A percentile compares a stretch with the other conserved stretches of the same genome.
Conservation (phyloP, 1,140 invertebrate species). For the Mercenaria mercenaria region DNA sequence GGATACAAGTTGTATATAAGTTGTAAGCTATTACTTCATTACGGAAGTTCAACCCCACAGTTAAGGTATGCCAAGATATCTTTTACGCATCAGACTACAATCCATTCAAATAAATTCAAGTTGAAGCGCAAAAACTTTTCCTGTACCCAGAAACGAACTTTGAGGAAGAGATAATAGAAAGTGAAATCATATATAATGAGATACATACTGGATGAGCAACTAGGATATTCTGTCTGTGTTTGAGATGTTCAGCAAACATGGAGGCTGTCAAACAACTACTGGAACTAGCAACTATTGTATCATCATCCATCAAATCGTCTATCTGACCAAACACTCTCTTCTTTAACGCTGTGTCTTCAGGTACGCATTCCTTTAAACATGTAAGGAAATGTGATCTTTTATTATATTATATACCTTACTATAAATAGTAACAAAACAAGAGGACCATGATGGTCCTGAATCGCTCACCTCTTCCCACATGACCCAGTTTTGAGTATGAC, state of each 20-base stretch:
- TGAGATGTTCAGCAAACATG: slow-evolving; percentile 91
- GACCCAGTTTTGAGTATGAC: no score
- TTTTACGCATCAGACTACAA: no score
- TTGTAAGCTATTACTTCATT: no score
- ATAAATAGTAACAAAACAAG: background rate
- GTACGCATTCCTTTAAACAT: slow-evolving; percentile 90
- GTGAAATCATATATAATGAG: no score
- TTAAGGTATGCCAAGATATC: no score
- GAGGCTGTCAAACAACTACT: slow-evolving; percentile 96
- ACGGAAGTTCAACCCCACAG: no score
- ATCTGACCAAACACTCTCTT: slow-evolving; percentile 92
- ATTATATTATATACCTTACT: background rate
- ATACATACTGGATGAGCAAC: slow-evolving; percentile 94
- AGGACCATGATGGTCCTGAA: background rate
- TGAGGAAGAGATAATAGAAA: no score
- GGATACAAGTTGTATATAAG: no score
- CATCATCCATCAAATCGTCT: slow-evolving; percentile 90
- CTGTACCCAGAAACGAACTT: no score
- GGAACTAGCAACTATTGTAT: slow-evolving; percentile 92
- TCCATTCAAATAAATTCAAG: no score
- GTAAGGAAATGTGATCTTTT: background rate
- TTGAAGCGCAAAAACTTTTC: no score
- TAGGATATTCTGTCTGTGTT: slow-evolving; percentile 91
- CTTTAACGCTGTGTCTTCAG: slow-evolving; percentile 94
- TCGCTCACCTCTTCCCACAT: no score